Base-by-base conservation (phyloP, 1,140 invertebrate genomes). In the Drosophila sechellia region DNA sequence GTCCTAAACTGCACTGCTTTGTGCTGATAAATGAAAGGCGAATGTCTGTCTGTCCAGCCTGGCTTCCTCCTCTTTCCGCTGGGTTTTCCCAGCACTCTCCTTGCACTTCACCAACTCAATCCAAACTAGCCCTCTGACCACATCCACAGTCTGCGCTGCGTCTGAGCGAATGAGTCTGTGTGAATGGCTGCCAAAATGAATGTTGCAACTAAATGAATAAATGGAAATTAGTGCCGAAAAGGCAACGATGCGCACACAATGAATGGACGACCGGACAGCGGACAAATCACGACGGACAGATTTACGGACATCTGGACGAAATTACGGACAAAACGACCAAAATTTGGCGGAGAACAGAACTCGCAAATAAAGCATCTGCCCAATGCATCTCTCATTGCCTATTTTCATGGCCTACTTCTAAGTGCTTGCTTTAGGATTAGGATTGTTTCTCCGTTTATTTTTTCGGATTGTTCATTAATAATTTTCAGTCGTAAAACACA, bases 191-290 rank as follows among this genome's bases (percentile, higher is more conserved):
- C 50, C 69, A 69, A 74, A 85, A 85, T 85, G 81, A 85, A 77
- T 85, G 78, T 71, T 81, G 78, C 74, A 85, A 85, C 81, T 78
- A 86, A 85, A 85, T 87, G 83, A 85, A 85, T 85, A 81, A 85
- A 77, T 85, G 73, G 64, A 81, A 85, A 86, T 85, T 85, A 85
- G 83, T 85, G 66, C 57, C 66, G 61, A 83, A 83, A 83, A 69
- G 52, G 60, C 69, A 79, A 60, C 77, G 59, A 59, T 66, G 58
- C 69, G 60, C 56, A 73, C 59, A 79, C 55, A 63, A 71, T 71
- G 68, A 70, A 71, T 15, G 53, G 49, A 35, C 77, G 31, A 10
- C 15, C 20, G 46, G 49, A 35, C 77, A 37, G 12, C 20, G 53
- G 49, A 35, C 76, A 37, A 12, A 46, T 61, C 42, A 42, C 49